phyloP scores from a whole-genome alignment of 2,113 vertebrate species.

The Lichenostomus cassidix region DNA sequence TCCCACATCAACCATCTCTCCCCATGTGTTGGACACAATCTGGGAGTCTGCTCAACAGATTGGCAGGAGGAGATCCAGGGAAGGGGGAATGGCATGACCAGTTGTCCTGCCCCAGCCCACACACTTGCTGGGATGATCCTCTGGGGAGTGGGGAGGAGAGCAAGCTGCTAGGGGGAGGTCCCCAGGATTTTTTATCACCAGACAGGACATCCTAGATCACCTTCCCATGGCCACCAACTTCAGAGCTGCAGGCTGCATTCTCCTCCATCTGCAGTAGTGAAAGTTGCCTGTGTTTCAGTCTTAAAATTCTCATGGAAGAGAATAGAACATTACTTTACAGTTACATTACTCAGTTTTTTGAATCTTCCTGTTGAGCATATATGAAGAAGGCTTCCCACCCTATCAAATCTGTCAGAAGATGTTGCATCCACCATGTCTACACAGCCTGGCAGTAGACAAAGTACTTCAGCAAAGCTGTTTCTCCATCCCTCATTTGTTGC shows the following conservation, averaged over 20 bases:
- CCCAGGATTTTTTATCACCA: neutral
- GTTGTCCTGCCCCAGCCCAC: neutral
- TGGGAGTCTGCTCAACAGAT: neutral
- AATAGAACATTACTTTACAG: neutral
- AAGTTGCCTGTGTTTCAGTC: neutral
- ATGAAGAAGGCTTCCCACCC: neutral
- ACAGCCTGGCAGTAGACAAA: neutral
- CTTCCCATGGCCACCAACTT: neutral
- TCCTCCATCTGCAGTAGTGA: neutral
- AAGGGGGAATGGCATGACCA: neutral
- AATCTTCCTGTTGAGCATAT: neutral
- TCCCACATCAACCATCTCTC: neutral
- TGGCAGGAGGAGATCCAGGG: neutral
- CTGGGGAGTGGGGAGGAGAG: neutral
- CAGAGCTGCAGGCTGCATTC: neutral
- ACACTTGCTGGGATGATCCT: neutral
- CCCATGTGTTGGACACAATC: neutral
- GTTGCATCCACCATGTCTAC: neutral
- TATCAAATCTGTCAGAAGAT: neutral
- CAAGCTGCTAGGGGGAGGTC: neutral
- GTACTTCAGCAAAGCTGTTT: neutral
- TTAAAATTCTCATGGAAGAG: neutral
- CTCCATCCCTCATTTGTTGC: neutral
- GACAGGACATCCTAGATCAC: rapidly evolving
- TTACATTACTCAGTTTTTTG: neutral